phyloP scores from a whole-genome alignment of 2,888 invertebrate species.

The Lasioglossum marginatum region DNA sequence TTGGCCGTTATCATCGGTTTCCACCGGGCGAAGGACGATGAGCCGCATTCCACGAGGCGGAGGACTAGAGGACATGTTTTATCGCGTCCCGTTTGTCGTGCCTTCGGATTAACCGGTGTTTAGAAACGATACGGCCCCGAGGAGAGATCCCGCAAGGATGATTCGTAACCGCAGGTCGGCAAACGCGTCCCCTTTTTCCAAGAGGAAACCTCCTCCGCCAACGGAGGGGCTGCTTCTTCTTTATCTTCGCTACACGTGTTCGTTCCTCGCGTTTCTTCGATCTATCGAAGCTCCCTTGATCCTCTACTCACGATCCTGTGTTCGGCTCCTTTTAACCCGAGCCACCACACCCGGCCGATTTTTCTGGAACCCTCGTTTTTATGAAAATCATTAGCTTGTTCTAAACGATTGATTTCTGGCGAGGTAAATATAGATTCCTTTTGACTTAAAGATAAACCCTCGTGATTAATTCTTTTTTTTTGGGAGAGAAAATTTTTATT shows the following conservation, averaged over 20 bases:
- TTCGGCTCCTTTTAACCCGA: neutral
- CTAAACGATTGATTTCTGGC: neutral
- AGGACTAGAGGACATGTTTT: constrained; percentile 46
- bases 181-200: constrained; percentile 36
- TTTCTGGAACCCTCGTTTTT: neutral
- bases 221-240: neutral
- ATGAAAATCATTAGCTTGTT: neutral
- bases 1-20: constrained; percentile 69
- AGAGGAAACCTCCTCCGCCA: constrained; percentile 9
- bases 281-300: neutral
- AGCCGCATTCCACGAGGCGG: constrained; percentile 52
- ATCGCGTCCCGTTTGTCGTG: constrained; percentile 74
- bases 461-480: neutral
- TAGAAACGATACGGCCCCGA: constrained; percentile 67
- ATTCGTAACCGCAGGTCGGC: constrained; percentile 68
- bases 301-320: neutral
- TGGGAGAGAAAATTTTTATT: neutral
- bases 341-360: neutral
- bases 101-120: constrained; percentile 79
- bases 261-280: constrained; percentile 3
- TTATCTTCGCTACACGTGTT: constrained; percentile 21
- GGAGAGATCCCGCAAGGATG: constrained; percentile 51
- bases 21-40: constrained; percentile 40
- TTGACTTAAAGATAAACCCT: neutral
- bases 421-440: neutral